Base-by-base conservation (phyloP, 30 jellyfish, hydroid and myxozoan genomes). In the Phacellophora camtschatica region DNA sequence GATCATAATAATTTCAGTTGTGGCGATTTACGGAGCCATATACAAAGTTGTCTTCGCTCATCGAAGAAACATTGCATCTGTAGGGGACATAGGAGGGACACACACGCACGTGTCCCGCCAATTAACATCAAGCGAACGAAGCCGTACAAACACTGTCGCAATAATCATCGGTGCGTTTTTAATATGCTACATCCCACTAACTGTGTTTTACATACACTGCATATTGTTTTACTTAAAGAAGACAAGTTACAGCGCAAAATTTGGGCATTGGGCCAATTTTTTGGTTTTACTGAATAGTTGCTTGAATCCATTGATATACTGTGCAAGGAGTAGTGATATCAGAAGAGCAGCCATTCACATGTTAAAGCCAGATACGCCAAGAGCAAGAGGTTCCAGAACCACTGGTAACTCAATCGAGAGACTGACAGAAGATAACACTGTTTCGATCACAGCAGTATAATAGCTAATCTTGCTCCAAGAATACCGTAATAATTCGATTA, bases 321-420 rank as follows among this genome's bases (percentile, higher is more conserved):
- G 91, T 70, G 91, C 80, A 19, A 70, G 91, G 18, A 62, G 83
- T 35, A 51, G 65, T 22, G 91, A 80, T 11, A 80, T 80, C 20
- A 57, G 84, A 19, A 37, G 45, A 12, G 91, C 91, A 11, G 77
- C 84, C 15, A 55, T 51, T 30, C 23, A 74, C 10, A 27, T 73
- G 59, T 73, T 73, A 16, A 28, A 16, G 20, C 30, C 61, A 46
- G 20, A 28, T 3, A 46, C n/a, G n/a, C 1, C 3, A 16, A 16
- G 20, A 16, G 61, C 28, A 46, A 46, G 61, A 4, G 29, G 20
- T 46, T 46, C 61, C n/a, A 8, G 61, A 28, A 12, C 61, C n/a
- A 11, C 29, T 13, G 25, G n/a, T n/a, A n/a, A n/a, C n/a, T n/a
- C n/a, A n/a, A n/a, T n/a, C n/a, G n/a, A n/a, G n/a, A n/a, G n/a